phyloP scores from a whole-genome alignment of 2,797 vertebrate genomes.

The Antennarius maculatus region DNA sequence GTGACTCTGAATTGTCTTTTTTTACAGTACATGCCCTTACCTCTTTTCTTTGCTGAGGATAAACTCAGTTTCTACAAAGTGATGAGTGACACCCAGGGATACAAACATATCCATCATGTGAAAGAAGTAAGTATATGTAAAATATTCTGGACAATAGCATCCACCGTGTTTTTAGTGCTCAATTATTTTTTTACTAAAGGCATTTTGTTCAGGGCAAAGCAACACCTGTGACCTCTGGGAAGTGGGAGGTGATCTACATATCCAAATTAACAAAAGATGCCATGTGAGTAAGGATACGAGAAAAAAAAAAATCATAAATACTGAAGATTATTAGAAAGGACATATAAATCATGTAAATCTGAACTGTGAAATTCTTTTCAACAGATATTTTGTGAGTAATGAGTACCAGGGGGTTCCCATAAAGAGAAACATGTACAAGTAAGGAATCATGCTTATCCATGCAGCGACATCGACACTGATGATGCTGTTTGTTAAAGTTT shows the following conservation, averaged over 20 bases:
- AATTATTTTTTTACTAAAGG: conserved; percentile 8
- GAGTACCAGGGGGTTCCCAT: conserved; percentile 84
- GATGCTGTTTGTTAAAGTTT: background rate
- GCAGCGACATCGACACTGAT: background rate
- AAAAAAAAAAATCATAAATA: background rate
- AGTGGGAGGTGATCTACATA: conserved; percentile 95
- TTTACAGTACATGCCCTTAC: conserved; percentile 89
- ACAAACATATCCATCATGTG: conserved; percentile 95
- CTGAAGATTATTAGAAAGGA: background rate
- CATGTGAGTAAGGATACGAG: conserved; percentile 81
- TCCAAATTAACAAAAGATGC: conserved; percentile 85
- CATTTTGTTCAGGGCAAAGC: conserved; percentile 83
- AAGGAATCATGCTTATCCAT: conserved; percentile 52
- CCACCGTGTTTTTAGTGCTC: background rate
- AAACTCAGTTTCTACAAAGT: conserved; percentile 94
- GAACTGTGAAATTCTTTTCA: conserved; percentile 33
- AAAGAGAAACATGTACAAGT: conserved; percentile 95
- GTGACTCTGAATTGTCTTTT: conserved; percentile 1
- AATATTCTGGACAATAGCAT: background rate
- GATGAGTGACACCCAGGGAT: conserved; percentile 91
- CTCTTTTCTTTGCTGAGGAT: conserved; percentile 90
- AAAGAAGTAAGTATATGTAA: conserved; percentile 76
- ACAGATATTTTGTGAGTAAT: conserved; percentile 97
- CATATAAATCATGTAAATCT: conserved; percentile 1
- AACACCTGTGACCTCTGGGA: conserved; percentile 85